Evolutionary conservation across 2,888 invertebrate genomes (phyloP), one percentile per base, ranked within the genome.

Genomic region (Drosophila mayaguana): DNA sequence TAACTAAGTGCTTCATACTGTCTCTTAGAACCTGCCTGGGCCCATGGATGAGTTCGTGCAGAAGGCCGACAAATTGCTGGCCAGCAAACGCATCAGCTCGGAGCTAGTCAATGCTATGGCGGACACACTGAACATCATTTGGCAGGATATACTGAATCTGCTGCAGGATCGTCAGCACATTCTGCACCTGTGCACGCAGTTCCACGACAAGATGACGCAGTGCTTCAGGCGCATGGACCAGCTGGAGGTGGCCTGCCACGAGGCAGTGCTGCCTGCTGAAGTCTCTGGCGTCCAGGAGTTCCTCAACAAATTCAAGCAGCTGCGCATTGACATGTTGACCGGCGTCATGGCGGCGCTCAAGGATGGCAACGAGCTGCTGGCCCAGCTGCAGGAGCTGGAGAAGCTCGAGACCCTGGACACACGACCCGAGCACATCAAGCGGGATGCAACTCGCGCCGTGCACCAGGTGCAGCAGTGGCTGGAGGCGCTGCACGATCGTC

Each of bases 51-150:
- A 97, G 92, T 95, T 98, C 70, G 95, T 97, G 70, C 94, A 96
- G 60, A 96, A 97, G 93, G 97, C 97, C n/a, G 97, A 98, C 92
- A 96, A 96, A 89, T 94, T 97, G 78, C 96, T 97, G 81, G 95
- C 96, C 62, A 96, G 95, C 34, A 96, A 96, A 90, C 95, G 95
- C 90, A 96, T 96, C 42, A 94, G 95, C 81, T 95, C 95, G 34
- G 96, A 96, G 93, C 96, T 97, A 34, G 97, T 97, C 92, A 95
- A 96, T 65, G 97, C 97, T 40, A 98, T 98, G 97, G 97, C 97
- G 18, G 96, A 97, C 91, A 96, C 96, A 7, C 91, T 96, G 54
- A 95, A 95, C 63, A 93, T 94, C 69, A 96, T 96, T 6, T 98
- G 97, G 98, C 95, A 95, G 85, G 97, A 97, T 91, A 95, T 98